Base-by-base conservation (phyloP, 2,797 vertebrate species). In the Petrocephalus schoutedeni region DNA sequence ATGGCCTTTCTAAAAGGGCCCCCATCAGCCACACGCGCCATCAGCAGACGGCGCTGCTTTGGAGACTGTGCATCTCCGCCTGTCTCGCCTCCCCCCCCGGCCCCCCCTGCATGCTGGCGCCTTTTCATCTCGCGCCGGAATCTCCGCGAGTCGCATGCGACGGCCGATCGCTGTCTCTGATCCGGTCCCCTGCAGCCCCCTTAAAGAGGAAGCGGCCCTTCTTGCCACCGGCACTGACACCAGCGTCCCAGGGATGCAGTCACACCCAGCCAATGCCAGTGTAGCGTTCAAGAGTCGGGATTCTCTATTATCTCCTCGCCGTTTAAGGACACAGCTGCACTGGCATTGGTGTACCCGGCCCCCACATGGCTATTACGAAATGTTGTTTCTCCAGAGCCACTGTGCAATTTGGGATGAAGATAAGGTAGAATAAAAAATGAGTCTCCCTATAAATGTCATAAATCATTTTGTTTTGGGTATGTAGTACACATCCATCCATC, bases 61-160 rank as follows among this genome's bases (percentile, higher is more conserved):
- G 95, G 94, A 96, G 95, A 93, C 93, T 92, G 91, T 90, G 88
- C 91, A 92, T 90, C 91, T 88, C 91, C 88, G 91, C 92, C 91
- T 90, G 90, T 95, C 93, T 95, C 93, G 91, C 94, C 93, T 89
- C 90, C 89, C 94, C 91, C 93, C 93, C 90, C 28, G 91, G 91
- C 89, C 89, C 91, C 90, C 89, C 91, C 90, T 90, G 88, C 94
- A 96, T 96, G 96, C 96, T 94, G 96, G 96, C 92, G n/a, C 87
- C 90, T 95, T 96, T 96, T 96, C 95, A 96, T 96, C 95, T 95
- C 86, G 86, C 89, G 88, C 91, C 77, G 74, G 90, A 89, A 96
- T 96, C 95, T 96, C 87, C 92, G 91, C 91, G 91, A 90, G 87
- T 95, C 95, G 94, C 95, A 94, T 96, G 95, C 95, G 88, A 96